Evolutionary conservation across 2,113 vertebrate species (phyloP), one percentile per base, ranked within the genome.

Genomic region (Alces alces): DNA sequence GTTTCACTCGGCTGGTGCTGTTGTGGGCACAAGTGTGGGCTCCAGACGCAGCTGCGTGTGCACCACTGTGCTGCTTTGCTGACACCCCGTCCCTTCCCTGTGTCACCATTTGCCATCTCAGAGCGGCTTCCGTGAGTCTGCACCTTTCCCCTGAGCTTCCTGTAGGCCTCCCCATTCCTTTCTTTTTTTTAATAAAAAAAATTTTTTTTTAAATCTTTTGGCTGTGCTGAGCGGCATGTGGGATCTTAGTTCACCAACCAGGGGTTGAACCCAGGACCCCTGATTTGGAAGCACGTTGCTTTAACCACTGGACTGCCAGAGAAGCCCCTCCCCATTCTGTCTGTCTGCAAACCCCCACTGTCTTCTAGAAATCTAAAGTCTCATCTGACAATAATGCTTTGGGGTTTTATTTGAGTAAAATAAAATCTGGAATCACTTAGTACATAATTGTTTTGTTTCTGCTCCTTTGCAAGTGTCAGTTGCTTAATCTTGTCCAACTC

Each of bases 21-120:
- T 1, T 2, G 50, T 66, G 21, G 17, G 43, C 3, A 12, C 39
- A 33, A 85, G 15, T 8, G 13, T 50, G 55, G 36, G 10, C 30
- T 64, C 54, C 45, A 3, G 79, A 27, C 0, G 2, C 47, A 54
- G 61, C 33, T 73, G 23, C 12, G 50, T n/a, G 15, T 6, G 39
- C 33, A 23, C 19, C 13, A 0, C 13, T 3, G 0, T 3, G 7
- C 5, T 0, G 33, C 64, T 79, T 60, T 76, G 36, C 8, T 10
- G 43, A 84, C 17, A 1, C n/a, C 10, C 15, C 2, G 0, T 45
- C 19, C 3, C 50, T 70, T 52, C 61, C 16, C 79, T 45, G 30
- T 21, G 39, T 43, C 55, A 66, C 39, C 25, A 5, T 28, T 50
- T 86, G 14, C 28, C 33, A 61, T 33, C 30, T 61, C 7, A 16